A percentile compares a stretch with the other conserved stretches of the same genome.
These are phyloP conservation scores for Schizopygopsis pylzovi DNA, from an alignment of 2,797 vertebrate genomes.

Conservation along the genomic window DNA sequence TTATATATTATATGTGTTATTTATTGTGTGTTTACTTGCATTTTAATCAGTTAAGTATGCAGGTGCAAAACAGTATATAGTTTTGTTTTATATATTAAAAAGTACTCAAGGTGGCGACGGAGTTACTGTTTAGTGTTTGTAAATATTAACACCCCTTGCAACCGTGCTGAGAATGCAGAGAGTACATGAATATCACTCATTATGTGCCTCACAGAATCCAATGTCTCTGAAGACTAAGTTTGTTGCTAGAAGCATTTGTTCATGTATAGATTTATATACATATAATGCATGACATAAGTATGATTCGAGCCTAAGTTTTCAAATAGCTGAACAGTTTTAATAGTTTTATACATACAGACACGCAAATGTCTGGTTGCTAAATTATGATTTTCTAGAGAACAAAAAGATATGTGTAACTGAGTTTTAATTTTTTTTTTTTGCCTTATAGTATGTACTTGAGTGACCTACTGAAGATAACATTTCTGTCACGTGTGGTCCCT, in stretches of 20 bases:
- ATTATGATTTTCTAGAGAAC: neutral
- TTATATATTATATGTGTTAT: neutral
- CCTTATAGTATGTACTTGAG: neutral
- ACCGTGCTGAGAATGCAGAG: neutral
- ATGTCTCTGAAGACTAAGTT: neutral
- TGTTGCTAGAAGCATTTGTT: neutral
- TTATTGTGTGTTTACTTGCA: neutral
- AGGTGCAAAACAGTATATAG: neutral
- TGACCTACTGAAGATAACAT: slow-evolving; percentile 9
- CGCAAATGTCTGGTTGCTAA: neutral
- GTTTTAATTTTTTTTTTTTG: neutral
- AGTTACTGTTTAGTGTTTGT: neutral
- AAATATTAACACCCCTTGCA: neutral
- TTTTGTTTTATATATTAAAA: neutral
- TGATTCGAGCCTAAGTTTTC: neutral
- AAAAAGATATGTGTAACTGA: neutral
- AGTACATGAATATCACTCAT: too few relatives aligned
- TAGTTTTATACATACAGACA: neutral
- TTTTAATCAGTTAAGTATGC: neutral
- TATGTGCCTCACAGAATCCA: neutral
- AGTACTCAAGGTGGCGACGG: neutral
- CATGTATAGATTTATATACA: neutral
- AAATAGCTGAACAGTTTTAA: neutral
- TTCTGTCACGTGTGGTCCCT: neutral
- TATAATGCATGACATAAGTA: neutral